Percentiles rank a stretch among this genome's conserved stretches.
These are phyloP conservation scores for Rhagonycha fulva DNA, from an alignment of 2,888 invertebrate genomes.

Conservation along the genomic window DNA sequence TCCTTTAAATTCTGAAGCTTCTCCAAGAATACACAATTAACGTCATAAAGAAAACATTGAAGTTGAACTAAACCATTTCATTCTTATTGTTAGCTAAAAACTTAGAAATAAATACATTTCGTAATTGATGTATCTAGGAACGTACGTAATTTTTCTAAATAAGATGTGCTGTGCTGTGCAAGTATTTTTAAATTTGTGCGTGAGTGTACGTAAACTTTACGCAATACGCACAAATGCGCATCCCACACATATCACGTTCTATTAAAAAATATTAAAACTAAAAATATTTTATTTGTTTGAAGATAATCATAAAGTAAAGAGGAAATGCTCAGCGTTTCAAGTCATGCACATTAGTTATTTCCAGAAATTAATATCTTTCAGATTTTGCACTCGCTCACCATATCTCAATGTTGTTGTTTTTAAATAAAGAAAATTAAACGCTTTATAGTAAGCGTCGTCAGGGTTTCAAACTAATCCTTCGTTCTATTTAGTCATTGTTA, in stretches of 20 bases:
- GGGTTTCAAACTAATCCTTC: background rate
- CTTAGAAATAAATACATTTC: slow-evolving; percentile 5
- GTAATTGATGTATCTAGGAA: slow-evolving; percentile 17
- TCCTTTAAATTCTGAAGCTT: background rate
- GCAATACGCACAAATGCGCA: slow-evolving; percentile 27
- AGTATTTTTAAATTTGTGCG: slow-evolving; percentile 34
- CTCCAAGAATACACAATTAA: background rate
- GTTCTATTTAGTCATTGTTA: background rate
- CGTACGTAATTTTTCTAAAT: slow-evolving; percentile 31
- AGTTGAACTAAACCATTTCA: background rate
- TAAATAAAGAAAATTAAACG: background rate
- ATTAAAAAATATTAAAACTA: slow-evolving; percentile 23
- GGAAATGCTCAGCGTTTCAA: background rate
- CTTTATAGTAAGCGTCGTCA: background rate
- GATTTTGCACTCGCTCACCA: too few relatives aligned
- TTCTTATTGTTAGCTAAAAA: background rate
- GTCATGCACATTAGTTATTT: background rate
- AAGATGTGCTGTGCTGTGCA: slow-evolving; percentile 21
- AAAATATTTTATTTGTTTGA: slow-evolving; percentile 24
- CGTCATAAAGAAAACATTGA: background rate
- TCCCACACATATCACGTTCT: slow-evolving; percentile 28
- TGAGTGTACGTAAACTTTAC: slow-evolving; percentile 31
- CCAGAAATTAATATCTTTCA: background rate
- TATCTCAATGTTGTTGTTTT: background rate
- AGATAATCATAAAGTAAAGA: slow-evolving; percentile 7